Evolutionary conservation across 2,113 vertebrate species (phyloP), one percentile per base, ranked within the genome.

Genomic region (Bubo scandiacus): DNA sequence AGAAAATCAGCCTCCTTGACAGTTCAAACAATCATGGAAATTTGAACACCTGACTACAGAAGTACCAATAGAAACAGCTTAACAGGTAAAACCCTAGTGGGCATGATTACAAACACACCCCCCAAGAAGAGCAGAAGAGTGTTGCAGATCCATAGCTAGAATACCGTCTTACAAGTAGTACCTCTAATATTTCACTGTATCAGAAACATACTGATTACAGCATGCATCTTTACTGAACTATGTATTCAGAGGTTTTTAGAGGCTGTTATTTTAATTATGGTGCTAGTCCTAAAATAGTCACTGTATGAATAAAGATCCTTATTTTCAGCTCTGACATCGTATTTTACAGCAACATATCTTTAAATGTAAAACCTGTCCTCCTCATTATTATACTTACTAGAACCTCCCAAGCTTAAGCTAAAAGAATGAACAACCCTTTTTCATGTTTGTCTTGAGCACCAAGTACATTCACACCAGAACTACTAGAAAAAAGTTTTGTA

Each of bases 121-220:
- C 9, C 14, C 1, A 19, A 43, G 30, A 25, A 34, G 1, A 58
- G 5, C 2, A 29, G 40, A 25, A 5, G 1, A 15, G 4, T 40
- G 15, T 4, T 51, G n/a, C 49, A 65, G n/a, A 38, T 11, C 27
- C 23, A 52, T 0, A 40, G 25, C 20, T 10, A 62, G 12, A 70
- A 15, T 18, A 58, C 12, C 38, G 23, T 15, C 58, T 52, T 34
- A 19, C 1, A 42, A 86, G 34, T 40, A 77, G 21, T 7, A 52
- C 15, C 52, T 26, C 40, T 11, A 74, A 21, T 6, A 49, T 10
- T 54, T 32, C 20, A 52, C 57, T 38, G 1, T 2, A 61, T 14
- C 26, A 93, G 66, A 49, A 87, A 40, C 8, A 13, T 0, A n/a
- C 1, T 27, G 15, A 34, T 25, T 25, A 26, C 22, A 70, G 26